A percentile compares a stretch with the other conserved stretches of the same genome.
Evolutionary conservation across 2,888 invertebrate genomes (phyloP).

Genomic region (Melikaiella ostensackeni): DNA sequence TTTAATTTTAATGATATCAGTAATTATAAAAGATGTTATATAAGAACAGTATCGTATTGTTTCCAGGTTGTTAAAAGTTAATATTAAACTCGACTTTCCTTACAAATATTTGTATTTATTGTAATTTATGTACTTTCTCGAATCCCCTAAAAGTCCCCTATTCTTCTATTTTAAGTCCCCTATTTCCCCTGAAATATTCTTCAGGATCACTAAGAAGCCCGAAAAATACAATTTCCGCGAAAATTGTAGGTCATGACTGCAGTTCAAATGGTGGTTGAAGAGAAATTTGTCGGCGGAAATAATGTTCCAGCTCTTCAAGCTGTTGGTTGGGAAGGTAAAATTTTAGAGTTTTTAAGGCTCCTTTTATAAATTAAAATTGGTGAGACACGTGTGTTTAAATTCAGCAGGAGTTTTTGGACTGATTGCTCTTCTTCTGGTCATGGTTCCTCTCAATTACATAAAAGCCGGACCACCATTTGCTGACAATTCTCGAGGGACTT

Average conservation of each 20-base stretch:
- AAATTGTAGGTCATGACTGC: slow-evolving; percentile 84
- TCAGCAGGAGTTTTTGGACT: slow-evolving; percentile 84
- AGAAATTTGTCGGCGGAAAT: slow-evolving; percentile 90
- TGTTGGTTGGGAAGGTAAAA: slow-evolving; percentile 94
- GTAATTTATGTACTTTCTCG: too few relatives aligned
- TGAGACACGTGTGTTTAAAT: neutral
- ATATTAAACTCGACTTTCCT: too few relatives aligned
- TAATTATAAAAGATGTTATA: too few relatives aligned
- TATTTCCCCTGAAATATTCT: too few relatives aligned
- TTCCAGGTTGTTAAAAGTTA: too few relatives aligned
- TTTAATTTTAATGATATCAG: too few relatives aligned
- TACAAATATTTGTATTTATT: too few relatives aligned
- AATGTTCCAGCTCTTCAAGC: slow-evolving; percentile 94
- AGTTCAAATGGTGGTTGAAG: slow-evolving; percentile 96
- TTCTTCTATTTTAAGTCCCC: too few relatives aligned
- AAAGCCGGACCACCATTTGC: slow-evolving; percentile 87
- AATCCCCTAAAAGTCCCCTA: too few relatives aligned
- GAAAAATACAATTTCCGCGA: neutral
- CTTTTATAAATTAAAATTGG: too few relatives aligned
- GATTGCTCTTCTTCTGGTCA: slow-evolving; percentile 80
- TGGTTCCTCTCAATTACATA: slow-evolving; percentile 90
- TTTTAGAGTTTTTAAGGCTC: slow-evolving; percentile 44
- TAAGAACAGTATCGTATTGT: too few relatives aligned
- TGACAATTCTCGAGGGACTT: slow-evolving; percentile 84
- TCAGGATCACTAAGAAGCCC: too few relatives aligned